Percentiles rank a stretch among this genome's conserved stretches.
These are phyloP conservation scores for Wiebesia pumilae DNA, from an alignment of 1,140 invertebrate genomes.

Conservation along the genomic window DNA sequence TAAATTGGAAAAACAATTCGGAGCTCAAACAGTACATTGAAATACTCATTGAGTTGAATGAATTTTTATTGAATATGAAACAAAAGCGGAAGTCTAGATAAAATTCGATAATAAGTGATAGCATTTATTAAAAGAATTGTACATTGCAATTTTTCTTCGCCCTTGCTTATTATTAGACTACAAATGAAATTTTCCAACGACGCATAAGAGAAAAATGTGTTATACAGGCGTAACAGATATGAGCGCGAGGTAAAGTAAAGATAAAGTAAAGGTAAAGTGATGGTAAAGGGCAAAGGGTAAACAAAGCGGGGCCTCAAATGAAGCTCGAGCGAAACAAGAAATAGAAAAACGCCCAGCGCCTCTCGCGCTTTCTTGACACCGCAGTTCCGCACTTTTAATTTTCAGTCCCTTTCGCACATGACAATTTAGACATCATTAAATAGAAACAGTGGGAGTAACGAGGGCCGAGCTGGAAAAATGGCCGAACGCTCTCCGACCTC, in stretches of 20 bases:
- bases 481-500: slow-evolving; percentile 34
- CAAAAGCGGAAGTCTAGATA: background rate
- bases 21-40: background rate
- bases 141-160: background rate
- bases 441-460: slow-evolving; percentile 61
- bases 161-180: background rate
- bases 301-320: slow-evolving; percentile 47
- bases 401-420: slow-evolving; percentile 53
- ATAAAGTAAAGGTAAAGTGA: no score
- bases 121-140: background rate
- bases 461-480: slow-evolving; percentile 58
- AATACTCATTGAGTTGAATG: background rate
- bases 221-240: background rate
- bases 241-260: background rate
- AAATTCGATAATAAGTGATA: background rate
- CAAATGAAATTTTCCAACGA: background rate
- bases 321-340: slow-evolving; percentile 34
- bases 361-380: slow-evolving; percentile 14
- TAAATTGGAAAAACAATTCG: no score
- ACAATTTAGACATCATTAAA: slow-evolving; percentile 68
- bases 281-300: no score
- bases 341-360: slow-evolving; percentile 41
- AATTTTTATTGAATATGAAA: slow-evolving; percentile 1
- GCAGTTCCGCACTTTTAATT: slow-evolving; percentile 47
- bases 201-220: background rate